A percentile compares a stretch with the other conserved stretches of the same genome.
phyloP scores from a whole-genome alignment of 2,113 vertebrate genomes.

The Felis catus region DNA sequence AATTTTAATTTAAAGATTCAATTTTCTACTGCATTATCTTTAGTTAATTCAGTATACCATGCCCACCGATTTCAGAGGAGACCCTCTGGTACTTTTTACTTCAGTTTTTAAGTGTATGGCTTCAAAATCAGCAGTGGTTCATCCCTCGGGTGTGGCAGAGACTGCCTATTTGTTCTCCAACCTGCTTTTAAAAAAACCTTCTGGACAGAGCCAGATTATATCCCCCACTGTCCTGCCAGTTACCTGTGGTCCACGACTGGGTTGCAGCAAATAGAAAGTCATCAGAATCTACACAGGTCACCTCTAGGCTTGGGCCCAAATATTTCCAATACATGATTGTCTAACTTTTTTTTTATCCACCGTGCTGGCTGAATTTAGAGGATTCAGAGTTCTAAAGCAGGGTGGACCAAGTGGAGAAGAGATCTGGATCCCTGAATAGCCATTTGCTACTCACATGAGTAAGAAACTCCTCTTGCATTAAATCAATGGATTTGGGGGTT shows the following conservation, averaged over 20 bases:
- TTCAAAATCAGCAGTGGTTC: neutral
- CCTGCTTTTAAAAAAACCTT: neutral
- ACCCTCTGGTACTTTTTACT: neutral
- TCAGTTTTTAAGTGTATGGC: neutral
- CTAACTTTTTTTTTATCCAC: neutral
- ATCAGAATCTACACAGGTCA: neutral
- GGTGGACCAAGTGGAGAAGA: neutral
- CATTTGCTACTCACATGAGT: neutral
- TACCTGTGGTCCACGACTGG: neutral
- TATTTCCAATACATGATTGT: neutral
- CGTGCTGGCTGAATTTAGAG: neutral
- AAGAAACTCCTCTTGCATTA: neutral
- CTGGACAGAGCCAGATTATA: neutral
- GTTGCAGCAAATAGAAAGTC: neutral
- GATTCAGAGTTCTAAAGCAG: neutral
- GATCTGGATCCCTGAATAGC: neutral
- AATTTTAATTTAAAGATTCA: neutral
- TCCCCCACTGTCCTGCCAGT: neutral
- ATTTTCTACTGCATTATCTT: neutral
- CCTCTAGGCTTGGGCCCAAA: neutral
- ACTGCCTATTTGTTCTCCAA: neutral
- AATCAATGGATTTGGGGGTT: neutral
- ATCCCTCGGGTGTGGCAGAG: neutral
- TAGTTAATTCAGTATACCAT: neutral
- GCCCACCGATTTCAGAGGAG: neutral